Conservation (phyloP, 2,797 vertebrate genomes). For the Alectoris magna region DNA sequence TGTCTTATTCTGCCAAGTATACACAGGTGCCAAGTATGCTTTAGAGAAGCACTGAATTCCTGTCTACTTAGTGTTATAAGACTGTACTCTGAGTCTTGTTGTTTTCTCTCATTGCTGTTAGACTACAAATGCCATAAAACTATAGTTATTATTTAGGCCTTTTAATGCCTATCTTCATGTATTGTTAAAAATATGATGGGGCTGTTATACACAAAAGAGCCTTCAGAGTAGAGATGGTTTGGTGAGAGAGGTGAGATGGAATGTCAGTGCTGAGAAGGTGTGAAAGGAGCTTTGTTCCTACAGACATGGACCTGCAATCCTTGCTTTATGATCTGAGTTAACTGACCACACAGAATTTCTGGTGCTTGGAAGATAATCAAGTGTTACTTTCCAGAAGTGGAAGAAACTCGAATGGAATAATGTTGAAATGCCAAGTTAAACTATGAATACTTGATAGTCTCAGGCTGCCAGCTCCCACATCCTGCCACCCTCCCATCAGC, state of each 20-base stretch:
- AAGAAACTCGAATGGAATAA: background rate
- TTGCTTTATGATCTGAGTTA: background rate
- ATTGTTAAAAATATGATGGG: background rate
- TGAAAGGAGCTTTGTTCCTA: background rate
- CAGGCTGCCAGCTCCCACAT: background rate
- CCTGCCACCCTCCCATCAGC: background rate
- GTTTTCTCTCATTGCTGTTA: background rate
- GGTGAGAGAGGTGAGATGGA: background rate
- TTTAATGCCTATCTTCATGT: background rate
- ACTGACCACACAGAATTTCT: background rate
- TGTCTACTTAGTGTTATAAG: background rate
- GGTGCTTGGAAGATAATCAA: background rate
- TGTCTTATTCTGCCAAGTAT: background rate
- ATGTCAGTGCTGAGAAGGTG: background rate
- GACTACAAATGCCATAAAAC: background rate
- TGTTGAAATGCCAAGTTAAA: slow-evolving; percentile 4
- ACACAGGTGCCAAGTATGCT: background rate
- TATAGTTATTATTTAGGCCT: background rate
- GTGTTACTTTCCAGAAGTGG: background rate
- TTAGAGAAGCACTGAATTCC: background rate
- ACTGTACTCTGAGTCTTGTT: background rate
- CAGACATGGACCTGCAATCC: background rate
- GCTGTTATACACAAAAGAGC: background rate
- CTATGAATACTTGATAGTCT: slow-evolving; percentile 21
- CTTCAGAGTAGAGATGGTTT: background rate